A percentile compares a stretch with the other conserved stretches of the same genome.
These are phyloP conservation scores for Potamarius usumacintae DNA, from an alignment of 2,113 vertebrate species.

Conservation along the genomic window DNA sequence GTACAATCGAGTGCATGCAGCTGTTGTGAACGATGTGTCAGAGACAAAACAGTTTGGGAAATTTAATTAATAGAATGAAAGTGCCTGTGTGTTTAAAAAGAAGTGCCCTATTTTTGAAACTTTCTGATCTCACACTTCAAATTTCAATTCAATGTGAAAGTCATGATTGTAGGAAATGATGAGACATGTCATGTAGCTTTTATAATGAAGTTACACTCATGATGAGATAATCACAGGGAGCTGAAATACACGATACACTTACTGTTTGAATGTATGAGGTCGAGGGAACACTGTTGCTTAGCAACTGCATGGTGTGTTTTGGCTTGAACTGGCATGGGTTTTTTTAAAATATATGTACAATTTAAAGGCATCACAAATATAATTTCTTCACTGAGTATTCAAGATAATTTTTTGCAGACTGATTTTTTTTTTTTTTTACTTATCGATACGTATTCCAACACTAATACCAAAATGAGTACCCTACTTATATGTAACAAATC, in stretches of 20 bases:
- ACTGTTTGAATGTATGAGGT: neutral
- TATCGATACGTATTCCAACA: neutral
- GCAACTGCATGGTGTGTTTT: neutral
- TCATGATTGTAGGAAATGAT: slow-evolving; percentile 1
- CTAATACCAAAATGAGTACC: neutral
- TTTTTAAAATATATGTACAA: neutral
- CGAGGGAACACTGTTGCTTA: neutral
- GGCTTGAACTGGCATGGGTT: neutral
- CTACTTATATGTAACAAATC: neutral
- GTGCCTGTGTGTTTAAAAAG: neutral
- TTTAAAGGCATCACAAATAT: neutral
- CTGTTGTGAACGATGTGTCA: neutral
- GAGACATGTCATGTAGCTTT: neutral
- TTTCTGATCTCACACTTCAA: slow-evolving; percentile 1
- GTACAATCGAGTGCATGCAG: neutral
- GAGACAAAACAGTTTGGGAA: neutral
- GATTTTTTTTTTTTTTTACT: too few relatives aligned
- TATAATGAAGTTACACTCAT: neutral
- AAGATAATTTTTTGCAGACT: too few relatives aligned
- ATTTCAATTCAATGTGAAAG: neutral
- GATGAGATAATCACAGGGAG: neutral
- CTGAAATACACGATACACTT: neutral
- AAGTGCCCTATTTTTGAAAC: neutral
- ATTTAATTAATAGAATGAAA: neutral
- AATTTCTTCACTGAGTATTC: too few relatives aligned